Base-by-base conservation (phyloP, 1,140 invertebrate species). In the Drosophila ananassae region DNA sequence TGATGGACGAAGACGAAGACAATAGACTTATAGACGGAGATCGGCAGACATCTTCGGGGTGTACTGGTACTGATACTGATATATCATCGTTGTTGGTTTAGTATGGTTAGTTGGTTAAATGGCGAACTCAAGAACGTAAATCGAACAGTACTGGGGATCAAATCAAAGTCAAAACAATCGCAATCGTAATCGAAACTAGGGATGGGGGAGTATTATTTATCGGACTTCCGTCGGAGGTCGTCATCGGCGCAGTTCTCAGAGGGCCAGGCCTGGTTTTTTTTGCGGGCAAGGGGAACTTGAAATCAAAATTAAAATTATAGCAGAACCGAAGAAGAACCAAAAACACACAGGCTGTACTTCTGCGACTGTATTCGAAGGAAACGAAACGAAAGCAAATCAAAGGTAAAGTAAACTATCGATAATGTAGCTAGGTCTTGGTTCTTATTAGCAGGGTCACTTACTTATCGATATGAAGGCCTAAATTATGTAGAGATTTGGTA, bases 91-190 rank as follows among this genome's bases (percentile, higher is more conserved):
- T 52, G 34, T 75, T 87, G 64, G 61, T 89, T 90, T 85, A 89
- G 80, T 90, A 90, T 85, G 67, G 85, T 85, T 84, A 85, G 85
- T 90, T 87, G 62, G 73, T 82, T 83, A 83, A 82, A 79, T 80
- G 74, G 73, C 56, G 32, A 21, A 73, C 50, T 63, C 21, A 64
- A 63, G 73, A 78, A 61, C 47, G 25, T 53, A 53, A 58, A 58
- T 53, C 30, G 41, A 44, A 57, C 47, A 25, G 8, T 22, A 47
- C n/a, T 39, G 41, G 17, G 41, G 13, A 44, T 44, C n/a, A 44
- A 44, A 13, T 13, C 7, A 44, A 44, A 50, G 67, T 67, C 28
- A 5, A 28, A 28, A 28, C 25, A 28, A 28, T 6, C 7, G 13
- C 17, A 78, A 61, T 17, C 44, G 7, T 44, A 55, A 61, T n/a